Evolutionary conservation across 2,797 vertebrate genomes (phyloP), one percentile per base, ranked within the genome.

Genomic region (Nannoperca australis): DNA sequence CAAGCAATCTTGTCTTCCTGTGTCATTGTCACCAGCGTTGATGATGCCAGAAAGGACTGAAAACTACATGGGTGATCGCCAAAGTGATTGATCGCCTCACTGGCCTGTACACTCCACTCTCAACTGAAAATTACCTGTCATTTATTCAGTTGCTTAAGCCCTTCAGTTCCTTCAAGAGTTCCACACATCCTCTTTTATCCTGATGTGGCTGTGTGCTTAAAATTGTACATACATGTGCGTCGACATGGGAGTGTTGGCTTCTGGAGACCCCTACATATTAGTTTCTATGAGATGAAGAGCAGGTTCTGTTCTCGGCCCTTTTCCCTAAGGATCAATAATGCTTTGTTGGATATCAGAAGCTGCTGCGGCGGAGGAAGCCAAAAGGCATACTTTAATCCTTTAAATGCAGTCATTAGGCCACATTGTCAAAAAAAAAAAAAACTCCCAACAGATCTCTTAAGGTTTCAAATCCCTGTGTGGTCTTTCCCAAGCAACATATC

Each of bases 71-170:
- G 92, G 93, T 90, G 91, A 93, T 94, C 89, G 83, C 92, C 94
- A 92, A 87, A 94, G 91, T 92, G 94, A 97, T 91, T 95, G 95
- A 97, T 94, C 88, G 82, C 82, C 93, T 89, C 89, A 91, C 85
- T 87, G 76, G 63, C 78, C 92, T 83, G 89, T 88, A 83, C 85
- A 87, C 85, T 93, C 91, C 81, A 82, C 90, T 93, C 75, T 58
- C 85, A 85, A 94, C 89, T 89, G 93, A 96, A 92, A 96, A 97
- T 95, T 94, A 94, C 92, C 92, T 95, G 95, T 94, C 94, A 94
- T 95, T 96, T 96, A 93, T 95, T 95, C 90, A 82, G 93, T 82
- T 84, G 92, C 90, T 94, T 95, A 72, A 92, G 51, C 70, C 61
- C 71, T 44, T 80, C 55, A 17, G 42, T 51, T 85, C 80, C 74